These are phyloP conservation scores for Pangasius sanitwongsei DNA, from an alignment of 2,797 vertebrate genomes.

Conservation along the genomic window DNA sequence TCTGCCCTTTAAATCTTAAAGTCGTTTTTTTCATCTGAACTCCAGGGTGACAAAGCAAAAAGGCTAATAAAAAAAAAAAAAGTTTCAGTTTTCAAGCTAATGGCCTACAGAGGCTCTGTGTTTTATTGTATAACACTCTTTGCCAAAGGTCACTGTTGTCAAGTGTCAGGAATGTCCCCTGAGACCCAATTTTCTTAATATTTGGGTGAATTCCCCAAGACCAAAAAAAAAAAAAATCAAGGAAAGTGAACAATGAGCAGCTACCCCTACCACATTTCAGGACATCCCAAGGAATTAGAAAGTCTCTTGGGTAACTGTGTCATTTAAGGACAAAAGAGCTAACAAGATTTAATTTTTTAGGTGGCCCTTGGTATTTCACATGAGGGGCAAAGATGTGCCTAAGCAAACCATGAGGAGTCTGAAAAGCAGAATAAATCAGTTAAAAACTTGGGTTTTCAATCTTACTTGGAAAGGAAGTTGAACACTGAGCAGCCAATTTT, in stretches of 20 bases:
- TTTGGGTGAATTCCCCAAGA: slow-evolving; percentile 5
- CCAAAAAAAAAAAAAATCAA: neutral
- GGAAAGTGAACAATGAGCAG: neutral
- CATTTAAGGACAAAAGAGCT: neutral
- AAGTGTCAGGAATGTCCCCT: slow-evolving; percentile 28
- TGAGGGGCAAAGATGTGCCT: neutral
- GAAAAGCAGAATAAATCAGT: slow-evolving; percentile 7
- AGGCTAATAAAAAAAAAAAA: neutral
- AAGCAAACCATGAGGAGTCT: neutral
- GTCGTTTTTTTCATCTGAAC: neutral
- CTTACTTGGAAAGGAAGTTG: neutral
- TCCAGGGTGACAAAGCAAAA: slow-evolving; percentile 1
- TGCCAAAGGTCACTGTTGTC: slow-evolving; percentile 32
- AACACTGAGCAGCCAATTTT: neutral
- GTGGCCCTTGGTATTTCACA: neutral
- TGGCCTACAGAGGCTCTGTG: slow-evolving; percentile 5
- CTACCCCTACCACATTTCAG: neutral
- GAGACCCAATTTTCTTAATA: slow-evolving; percentile 39
- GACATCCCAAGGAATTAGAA: neutral
- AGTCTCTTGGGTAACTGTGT: neutral
- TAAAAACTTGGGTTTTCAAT: neutral
- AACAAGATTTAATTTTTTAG: neutral
- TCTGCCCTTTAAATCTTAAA: neutral
- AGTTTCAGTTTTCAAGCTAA: neutral
- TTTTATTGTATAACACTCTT: slow-evolving; percentile 41